Evolutionary conservation across 2,888 invertebrate genomes (phyloP), one percentile per base, ranked within the genome.

Genomic region (Cephus runcator): DNA sequence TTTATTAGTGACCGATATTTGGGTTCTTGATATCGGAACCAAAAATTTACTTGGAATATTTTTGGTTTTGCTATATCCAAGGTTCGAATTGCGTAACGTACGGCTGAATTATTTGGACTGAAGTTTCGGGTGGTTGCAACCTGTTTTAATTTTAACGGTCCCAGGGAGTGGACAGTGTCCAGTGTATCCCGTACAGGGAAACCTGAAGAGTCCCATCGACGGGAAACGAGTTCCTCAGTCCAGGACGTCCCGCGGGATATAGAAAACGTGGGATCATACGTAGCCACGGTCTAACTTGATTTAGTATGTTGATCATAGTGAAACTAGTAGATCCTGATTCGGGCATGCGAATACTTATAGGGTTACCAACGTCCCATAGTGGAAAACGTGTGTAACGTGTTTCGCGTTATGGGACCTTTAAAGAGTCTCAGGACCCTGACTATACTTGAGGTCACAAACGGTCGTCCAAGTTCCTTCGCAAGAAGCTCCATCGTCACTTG

Each of bases 341-440:
- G 33, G 56, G 77, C 73, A 69, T 69, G 68, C 68, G 78, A 75
- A 79, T 79, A 79, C 76, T 78, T 34, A 40, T 76, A 76, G 75
- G 34, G 74, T 76, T 73, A 73, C 68, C 40, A 68, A n/a, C 75
- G 76, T 77, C 76, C 80, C 56, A 77, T 71, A 75, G 73, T 34
- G 40, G 80, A 80, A 87, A 69, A 86, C 86, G 84, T 85, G 87
- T 81, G 83, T 83, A 87, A 87, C 88, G 88, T 88, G 88, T 86
- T 87, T 87, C 87, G 80, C 83, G 84, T 85, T 87, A 85, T 82
- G 86, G 87, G 86, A 84, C 87, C 83, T 75, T 83, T 79, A 80
- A 79, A 81, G 73, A 83, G 85, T 84, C 80, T 83, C 81, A 80
- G 84, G 79, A 84, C 84, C 82, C 83, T 77, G 83, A 80, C 83